Base-by-base conservation (phyloP, 2,797 vertebrate genomes). In the Melanotaenia parkinsoni region DNA sequence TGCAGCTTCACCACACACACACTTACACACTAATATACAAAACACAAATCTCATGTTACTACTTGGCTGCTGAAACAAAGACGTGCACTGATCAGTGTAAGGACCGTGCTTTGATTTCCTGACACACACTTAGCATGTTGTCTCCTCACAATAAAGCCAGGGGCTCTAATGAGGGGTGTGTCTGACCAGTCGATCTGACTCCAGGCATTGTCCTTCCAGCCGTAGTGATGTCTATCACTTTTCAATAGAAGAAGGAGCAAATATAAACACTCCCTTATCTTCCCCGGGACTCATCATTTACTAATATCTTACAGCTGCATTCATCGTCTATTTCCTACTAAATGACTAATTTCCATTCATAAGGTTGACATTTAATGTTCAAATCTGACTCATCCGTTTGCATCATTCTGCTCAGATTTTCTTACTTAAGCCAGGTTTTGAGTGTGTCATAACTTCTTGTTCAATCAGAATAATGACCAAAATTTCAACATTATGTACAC, bases 141-240 rank as follows among this genome's bases (percentile, higher is more conserved):
- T 82, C 75, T 85, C 80, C 65, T 84, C 63, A 81, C 70, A 86
- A 76, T 69, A 77, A 70, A 82, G 74, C 76, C 73, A 51, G 30
- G 30, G 60, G 22, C 67, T 69, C 63, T 75, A 67, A 84, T 63
- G 70, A 84, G 38, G 79, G 85, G 72, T 57, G 82, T 81, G 79
- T 60, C 64, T 5, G 40, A 47, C 65, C 82, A 84, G 86, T 72
- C 85, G 68, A 24, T 73, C 60, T 66, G 87, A 81, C 90, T 90
- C 77, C 87, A 74, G 24, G 38, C 66, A 77, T 83, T 83, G 88
- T 88, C 80, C 30, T 30, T 67, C 50, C 30, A 18, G 3, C 26
- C 58, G 58, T 47, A 67, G 20, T 72, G 63, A 81, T 77, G 67
- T 85, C 73, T 58, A 56, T 72, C 63, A 24, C 57, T 68, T 65